Evolutionary conservation across 2,797 vertebrate species (phyloP).

Genomic region (Hirundo rustica): DNA sequence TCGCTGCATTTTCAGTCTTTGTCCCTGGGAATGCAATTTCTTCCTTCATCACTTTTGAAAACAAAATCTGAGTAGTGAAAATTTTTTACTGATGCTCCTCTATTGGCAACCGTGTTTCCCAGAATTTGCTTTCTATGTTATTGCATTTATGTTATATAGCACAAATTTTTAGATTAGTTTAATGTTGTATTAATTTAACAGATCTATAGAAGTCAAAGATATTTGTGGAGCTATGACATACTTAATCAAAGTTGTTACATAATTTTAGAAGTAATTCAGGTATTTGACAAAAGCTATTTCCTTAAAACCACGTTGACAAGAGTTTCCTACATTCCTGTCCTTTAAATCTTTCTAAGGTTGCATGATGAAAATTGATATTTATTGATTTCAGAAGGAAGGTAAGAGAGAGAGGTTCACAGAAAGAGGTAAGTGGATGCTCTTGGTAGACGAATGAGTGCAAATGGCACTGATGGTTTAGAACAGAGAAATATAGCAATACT

Average conservation of each 20-base stretch:
- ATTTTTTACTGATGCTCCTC: background rate
- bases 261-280: background rate
- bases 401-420: background rate
- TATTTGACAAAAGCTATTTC: constrained; percentile 16
- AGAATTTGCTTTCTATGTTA: background rate
- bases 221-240: background rate
- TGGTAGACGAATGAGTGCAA: background rate
- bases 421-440: background rate
- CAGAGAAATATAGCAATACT: background rate
- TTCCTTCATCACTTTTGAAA: background rate
- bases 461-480: background rate
- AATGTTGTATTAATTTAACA: background rate
- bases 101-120: background rate
- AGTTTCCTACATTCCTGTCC: background rate
- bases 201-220: background rate
- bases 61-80: background rate
- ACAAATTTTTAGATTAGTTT: background rate
- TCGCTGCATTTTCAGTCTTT: background rate
- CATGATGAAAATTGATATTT: background rate
- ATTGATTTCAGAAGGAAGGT: background rate
- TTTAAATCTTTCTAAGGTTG: background rate
- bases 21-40: background rate
- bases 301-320: background rate
- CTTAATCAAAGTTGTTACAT: background rate
- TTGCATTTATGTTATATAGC: background rate